These are phyloP conservation scores for Apoda limacodes DNA, from an alignment of 2,888 invertebrate genomes.

Conservation along the genomic window DNA sequence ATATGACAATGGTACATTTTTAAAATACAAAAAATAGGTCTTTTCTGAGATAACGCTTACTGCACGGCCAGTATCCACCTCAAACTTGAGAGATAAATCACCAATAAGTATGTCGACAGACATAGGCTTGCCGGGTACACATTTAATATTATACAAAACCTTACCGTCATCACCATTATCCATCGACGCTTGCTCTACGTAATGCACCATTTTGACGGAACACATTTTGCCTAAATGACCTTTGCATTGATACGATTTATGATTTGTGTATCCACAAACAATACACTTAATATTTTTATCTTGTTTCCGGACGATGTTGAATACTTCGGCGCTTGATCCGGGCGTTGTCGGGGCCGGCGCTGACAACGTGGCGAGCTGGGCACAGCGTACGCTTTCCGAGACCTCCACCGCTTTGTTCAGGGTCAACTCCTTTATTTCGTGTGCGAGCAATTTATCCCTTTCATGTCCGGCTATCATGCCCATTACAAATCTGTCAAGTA, in stretches of 20 bases:
- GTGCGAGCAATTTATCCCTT: no score
- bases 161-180: constrained; percentile 18
- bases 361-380: neutral
- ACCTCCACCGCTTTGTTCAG: no score
- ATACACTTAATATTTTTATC: constrained; percentile 20
- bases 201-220: no score
- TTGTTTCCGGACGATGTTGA: no score
- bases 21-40: constrained; percentile 2
- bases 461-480: no score
- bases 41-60: constrained; percentile 3
- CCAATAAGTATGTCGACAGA: constrained; percentile 2
- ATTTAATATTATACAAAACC: constrained; percentile 14
- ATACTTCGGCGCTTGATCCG: constrained; percentile 5
- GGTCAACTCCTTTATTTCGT: no score
- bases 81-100: constrained; percentile 1
- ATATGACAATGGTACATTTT: constrained; percentile 1
- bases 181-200: constrained; percentile 11
- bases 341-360: constrained; percentile 1
- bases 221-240: no score
- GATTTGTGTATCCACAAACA: constrained; percentile 12
- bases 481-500: constrained; percentile 13
- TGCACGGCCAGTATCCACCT: constrained; percentile 10
- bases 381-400: no score
- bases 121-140: constrained; percentile 8
- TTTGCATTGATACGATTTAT: constrained; percentile 13